These are phyloP conservation scores for Toxotes lorentzi DNA, from an alignment of 2,797 vertebrate species.

Conservation along the genomic window DNA sequence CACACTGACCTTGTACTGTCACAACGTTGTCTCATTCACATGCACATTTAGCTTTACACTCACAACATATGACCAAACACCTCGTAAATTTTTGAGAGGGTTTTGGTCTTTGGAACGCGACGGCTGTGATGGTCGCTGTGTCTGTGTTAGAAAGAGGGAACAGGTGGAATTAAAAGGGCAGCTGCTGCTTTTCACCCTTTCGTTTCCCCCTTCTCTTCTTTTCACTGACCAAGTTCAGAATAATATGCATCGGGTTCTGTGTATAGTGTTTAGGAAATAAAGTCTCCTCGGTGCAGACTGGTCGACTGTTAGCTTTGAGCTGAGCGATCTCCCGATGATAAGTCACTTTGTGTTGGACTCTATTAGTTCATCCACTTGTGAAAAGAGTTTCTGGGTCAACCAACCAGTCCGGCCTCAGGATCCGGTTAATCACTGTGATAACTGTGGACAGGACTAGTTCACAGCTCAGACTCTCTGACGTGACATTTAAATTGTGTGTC, in stretches of 20 bases:
- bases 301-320: neutral
- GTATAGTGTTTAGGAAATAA: neutral
- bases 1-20: slow-evolving; percentile 73
- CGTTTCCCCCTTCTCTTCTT: neutral
- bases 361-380: slow-evolving; percentile 54
- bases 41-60: slow-evolving; percentile 52
- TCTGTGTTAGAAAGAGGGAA: slow-evolving; percentile 1
- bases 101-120: slow-evolving; percentile 10
- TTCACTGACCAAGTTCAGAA: neutral
- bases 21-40: neutral
- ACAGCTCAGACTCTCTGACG: neutral
- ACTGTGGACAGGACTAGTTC: slow-evolving; percentile 30
- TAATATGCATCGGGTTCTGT: neutral
- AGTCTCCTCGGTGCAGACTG: neutral
- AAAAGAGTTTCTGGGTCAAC: slow-evolving; percentile 64
- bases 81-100: slow-evolving; percentile 56
- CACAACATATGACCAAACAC: slow-evolving; percentile 44
- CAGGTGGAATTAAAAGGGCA: slow-evolving; percentile 27
- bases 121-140: neutral
- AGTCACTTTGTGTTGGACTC: slow-evolving; percentile 43
- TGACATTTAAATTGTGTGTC: neutral
- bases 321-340: neutral
- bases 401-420: slow-evolving; percentile 20
- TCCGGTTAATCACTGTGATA: slow-evolving; percentile 13
- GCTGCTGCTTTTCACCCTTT: slow-evolving; percentile 22